A percentile compares a stretch with the other conserved stretches of the same genome.
phyloP scores from a whole-genome alignment of 2,113 vertebrate genomes.

The Dasyornis broadbenti region DNA sequence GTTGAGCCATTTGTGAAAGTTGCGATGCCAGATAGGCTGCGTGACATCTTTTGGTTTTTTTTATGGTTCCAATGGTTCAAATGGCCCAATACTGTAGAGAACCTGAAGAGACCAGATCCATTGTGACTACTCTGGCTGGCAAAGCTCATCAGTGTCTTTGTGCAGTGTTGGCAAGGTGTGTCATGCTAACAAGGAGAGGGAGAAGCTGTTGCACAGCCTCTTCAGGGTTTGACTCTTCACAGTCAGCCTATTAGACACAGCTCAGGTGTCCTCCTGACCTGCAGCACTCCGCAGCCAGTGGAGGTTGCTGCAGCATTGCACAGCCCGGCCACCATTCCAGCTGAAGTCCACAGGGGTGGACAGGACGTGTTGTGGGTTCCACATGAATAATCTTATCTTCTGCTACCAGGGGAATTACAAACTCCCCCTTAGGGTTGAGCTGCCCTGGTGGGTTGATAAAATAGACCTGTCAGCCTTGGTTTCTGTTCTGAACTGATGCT shows the following conservation, averaged over 20 bases:
- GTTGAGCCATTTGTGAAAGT: neutral
- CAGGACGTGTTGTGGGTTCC: neutral
- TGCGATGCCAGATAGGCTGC: neutral
- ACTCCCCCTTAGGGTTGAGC: neutral
- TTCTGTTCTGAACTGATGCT: neutral
- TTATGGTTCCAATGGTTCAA: neutral
- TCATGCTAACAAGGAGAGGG: neutral
- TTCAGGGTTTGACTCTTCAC: neutral
- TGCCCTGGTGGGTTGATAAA: neutral
- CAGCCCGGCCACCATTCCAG: neutral
- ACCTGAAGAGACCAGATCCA: neutral
- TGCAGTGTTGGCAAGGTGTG: neutral
- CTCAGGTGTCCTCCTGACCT: neutral
- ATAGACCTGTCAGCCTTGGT: neutral
- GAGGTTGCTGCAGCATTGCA: neutral
- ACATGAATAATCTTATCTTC: neutral
- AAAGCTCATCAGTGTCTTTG: neutral
- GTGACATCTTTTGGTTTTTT: neutral
- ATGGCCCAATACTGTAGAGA: neutral
- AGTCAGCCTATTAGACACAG: neutral
- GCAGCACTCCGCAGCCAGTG: neutral
- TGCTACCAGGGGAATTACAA: neutral
- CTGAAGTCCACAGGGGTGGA: neutral
- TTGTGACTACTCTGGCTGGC: neutral
- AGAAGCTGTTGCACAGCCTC: neutral